Evolutionary conservation across 2,888 invertebrate genomes (phyloP).

Genomic region (Eueremaeus valkanovi): DNA sequence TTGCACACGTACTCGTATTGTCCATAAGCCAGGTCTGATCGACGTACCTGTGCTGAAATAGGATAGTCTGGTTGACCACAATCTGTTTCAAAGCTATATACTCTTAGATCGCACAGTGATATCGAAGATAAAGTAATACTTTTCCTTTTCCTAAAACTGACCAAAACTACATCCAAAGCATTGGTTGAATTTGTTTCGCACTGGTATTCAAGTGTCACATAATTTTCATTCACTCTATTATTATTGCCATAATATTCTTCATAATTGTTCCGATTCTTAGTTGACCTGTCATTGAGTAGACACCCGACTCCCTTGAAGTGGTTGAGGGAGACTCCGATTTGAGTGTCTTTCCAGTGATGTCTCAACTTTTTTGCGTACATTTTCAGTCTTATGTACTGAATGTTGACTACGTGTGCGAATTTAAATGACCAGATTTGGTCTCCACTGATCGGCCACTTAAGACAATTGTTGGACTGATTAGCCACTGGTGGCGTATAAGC

Average conservation of each 20-base stretch:
- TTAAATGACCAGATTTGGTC: background rate
- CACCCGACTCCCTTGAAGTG: background rate
- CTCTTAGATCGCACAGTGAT: constrained; percentile 15
- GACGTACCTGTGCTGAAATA: background rate
- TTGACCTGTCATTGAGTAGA: background rate
- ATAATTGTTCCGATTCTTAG: background rate
- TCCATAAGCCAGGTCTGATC: background rate
- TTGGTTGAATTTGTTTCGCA: background rate
- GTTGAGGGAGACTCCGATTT: background rate
- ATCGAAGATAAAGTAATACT: background rate
- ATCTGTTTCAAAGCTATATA: background rate
- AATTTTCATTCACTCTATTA: background rate
- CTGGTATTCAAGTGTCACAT: background rate
- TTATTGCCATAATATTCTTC: background rate
- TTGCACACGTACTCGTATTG: constrained; percentile 4
- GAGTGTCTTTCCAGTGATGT: background rate
- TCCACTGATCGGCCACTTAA: background rate
- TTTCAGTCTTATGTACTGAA: constrained; percentile 3
- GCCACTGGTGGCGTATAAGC: background rate
- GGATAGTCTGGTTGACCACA: constrained; percentile 14
- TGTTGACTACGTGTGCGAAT: background rate
- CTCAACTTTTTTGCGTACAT: background rate
- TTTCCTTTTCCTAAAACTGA: background rate
- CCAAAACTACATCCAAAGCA: background rate
- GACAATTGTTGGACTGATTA: background rate